phyloP scores from a whole-genome alignment of 2,888 invertebrate genomes.

The Synanthedon myopaeformis region DNA sequence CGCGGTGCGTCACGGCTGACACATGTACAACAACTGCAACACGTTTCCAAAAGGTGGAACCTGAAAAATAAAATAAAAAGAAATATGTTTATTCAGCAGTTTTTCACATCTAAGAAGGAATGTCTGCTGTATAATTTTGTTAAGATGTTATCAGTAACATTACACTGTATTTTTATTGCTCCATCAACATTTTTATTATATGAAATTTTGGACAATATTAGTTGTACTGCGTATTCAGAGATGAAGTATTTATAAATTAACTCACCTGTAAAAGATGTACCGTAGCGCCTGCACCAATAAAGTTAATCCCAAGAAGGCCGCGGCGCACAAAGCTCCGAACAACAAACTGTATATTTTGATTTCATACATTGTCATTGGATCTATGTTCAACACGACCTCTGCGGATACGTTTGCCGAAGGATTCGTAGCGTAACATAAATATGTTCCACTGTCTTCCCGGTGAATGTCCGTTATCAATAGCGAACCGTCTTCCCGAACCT shows the following conservation, averaged over 20 bases:
- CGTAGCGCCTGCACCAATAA: slow-evolving; percentile 82
- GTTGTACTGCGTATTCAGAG: not conserved
- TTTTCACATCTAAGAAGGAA: too few relatives aligned
- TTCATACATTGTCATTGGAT: slow-evolving; percentile 85
- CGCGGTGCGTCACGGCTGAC: slow-evolving; percentile 79
- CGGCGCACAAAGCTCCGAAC: slow-evolving; percentile 84
- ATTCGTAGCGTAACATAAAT: slow-evolving; percentile 88
- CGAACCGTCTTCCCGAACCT: slow-evolving; percentile 81
- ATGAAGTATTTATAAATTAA: slow-evolving; percentile 13
- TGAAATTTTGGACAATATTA: too few relatives aligned
- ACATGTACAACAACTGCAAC: slow-evolving; percentile 83
- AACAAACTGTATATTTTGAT: slow-evolving; percentile 87
- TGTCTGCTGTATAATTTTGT: not conserved
- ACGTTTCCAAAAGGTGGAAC: slow-evolving; percentile 78
- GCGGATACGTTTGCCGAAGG: slow-evolving; percentile 83
- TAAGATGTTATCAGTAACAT: not conserved
- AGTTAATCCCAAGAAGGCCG: slow-evolving; percentile 82
- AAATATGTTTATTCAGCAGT: not conserved
- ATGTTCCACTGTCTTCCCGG: slow-evolving; percentile 85
- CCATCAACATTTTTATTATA: not conserved
- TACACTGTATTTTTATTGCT: slow-evolving; percentile 2
- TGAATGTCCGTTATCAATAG: slow-evolving; percentile 78
- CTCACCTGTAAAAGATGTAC: slow-evolving; percentile 78
- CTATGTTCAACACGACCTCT: slow-evolving; percentile 82
- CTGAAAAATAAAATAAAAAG: slow-evolving; percentile 53